phyloP scores from a whole-genome alignment of 2,797 vertebrate genomes.

The Propithecus deckenii region DNA sequence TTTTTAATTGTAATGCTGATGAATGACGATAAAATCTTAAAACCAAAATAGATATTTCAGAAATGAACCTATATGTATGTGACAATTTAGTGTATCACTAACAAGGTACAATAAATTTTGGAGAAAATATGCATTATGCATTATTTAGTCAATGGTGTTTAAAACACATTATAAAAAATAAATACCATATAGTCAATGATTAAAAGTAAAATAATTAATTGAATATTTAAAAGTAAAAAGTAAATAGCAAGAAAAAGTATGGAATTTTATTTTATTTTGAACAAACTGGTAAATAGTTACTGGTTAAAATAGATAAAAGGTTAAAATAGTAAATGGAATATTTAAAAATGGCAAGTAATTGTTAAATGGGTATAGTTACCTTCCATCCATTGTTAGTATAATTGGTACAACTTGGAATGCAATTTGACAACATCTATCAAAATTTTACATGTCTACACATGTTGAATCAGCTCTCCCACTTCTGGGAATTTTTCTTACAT shows the following conservation, averaged over 20 bases:
- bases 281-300: neutral
- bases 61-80: neutral
- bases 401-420: neutral
- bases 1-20: neutral
- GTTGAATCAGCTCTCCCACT: neutral
- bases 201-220: neutral
- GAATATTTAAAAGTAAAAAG: neutral
- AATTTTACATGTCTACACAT: neutral
- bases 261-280: neutral
- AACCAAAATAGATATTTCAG: neutral
- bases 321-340: neutral
- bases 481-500: neutral
- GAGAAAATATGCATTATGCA: neutral
- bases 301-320: neutral
- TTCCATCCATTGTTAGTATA: neutral
- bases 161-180: neutral
- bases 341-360: neutral
- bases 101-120: neutral
- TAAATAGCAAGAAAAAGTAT: neutral
- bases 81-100: neutral
- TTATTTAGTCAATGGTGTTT: neutral
- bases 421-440: neutral
- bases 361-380: fast-evolving
- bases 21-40: neutral
- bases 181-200: neutral